Percentiles rank a stretch among this genome's conserved stretches.
Conservation (phyloP, 2,797 vertebrate genomes). For the Onychomys arenicola region DNA sequence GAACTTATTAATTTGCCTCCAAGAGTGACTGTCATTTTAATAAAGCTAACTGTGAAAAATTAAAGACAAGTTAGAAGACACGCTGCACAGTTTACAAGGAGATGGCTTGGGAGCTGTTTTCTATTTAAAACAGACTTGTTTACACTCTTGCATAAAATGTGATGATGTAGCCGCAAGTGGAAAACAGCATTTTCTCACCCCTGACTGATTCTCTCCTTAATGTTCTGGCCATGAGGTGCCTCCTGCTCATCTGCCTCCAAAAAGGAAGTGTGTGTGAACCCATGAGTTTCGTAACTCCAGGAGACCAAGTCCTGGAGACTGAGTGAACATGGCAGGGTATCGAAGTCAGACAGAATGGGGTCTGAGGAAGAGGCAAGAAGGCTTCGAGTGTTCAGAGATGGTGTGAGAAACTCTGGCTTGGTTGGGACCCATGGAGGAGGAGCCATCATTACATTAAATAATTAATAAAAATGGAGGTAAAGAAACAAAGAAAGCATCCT, state of each 20-base stretch:
- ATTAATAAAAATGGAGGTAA: not conserved
- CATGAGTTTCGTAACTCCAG: not conserved
- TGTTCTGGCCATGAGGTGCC: not conserved
- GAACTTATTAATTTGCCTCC: not conserved
- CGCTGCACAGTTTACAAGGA: not conserved
- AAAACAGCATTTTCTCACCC: not conserved
- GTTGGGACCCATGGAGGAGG: not conserved
- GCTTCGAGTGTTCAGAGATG: not conserved
- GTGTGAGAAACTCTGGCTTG: accelerated
- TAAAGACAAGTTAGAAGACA: not conserved
- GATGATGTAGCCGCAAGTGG: not conserved
- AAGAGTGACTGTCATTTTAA: slow-evolving; percentile 21
- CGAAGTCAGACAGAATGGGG: not conserved
- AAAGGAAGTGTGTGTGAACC: not conserved
- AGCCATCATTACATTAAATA: not conserved
- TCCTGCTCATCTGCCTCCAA: not conserved
- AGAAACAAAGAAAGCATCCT: not conserved
- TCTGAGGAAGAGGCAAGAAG: too few relatives aligned
- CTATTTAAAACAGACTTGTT: not conserved
- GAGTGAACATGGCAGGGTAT: not conserved
- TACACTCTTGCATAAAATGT: not conserved
- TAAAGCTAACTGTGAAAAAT: slow-evolving; percentile 25
- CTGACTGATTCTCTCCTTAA: not conserved
- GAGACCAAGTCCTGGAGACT: not conserved
- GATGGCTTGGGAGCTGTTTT: not conserved